Percentiles rank a stretch among this genome's conserved stretches.
Evolutionary conservation across 1,140 invertebrate genomes (phyloP).

Genomic region (Sarcophaga peregrina): DNA sequence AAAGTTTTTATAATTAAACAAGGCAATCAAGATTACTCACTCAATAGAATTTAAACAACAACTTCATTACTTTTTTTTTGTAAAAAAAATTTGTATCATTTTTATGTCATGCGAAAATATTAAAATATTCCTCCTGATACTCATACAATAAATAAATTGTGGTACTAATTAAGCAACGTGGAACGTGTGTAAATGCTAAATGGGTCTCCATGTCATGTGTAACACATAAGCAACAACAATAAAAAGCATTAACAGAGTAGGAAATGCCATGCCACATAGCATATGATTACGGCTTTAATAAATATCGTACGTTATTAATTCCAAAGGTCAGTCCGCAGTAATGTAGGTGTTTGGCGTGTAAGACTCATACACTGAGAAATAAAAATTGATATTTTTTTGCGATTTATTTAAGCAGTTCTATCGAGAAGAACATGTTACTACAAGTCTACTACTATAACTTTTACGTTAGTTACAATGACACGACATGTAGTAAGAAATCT

Average conservation of each 20-base stretch:
- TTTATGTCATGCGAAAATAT: too few relatives aligned
- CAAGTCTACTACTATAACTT: too few relatives aligned
- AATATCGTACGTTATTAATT: neutral
- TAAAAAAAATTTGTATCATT: too few relatives aligned
- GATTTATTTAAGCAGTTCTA: too few relatives aligned
- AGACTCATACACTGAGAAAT: neutral
- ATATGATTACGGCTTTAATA: neutral
- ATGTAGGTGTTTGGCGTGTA: neutral
- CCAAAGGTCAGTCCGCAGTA: neutral
- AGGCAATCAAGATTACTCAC: too few relatives aligned
- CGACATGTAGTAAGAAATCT: too few relatives aligned
- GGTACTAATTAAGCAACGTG: neutral
- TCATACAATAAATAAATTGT: neutral
- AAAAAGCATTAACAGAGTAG: neutral
- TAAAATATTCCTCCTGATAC: too few relatives aligned
- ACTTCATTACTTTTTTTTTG: too few relatives aligned
- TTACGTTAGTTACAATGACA: too few relatives aligned
- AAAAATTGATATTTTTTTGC: neutral
- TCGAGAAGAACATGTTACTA: too few relatives aligned
- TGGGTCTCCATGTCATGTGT: neutral
- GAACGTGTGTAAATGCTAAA: slow-evolving; percentile 1
- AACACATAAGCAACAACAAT: neutral
- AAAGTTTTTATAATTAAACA: too few relatives aligned
- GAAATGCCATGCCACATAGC: neutral
- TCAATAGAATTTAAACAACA: too few relatives aligned